Percentiles rank a stretch among this genome's conserved stretches.
These are phyloP conservation scores for Aphrophora alni DNA, from an alignment of 2,888 invertebrate species.

Conservation along the genomic window DNA sequence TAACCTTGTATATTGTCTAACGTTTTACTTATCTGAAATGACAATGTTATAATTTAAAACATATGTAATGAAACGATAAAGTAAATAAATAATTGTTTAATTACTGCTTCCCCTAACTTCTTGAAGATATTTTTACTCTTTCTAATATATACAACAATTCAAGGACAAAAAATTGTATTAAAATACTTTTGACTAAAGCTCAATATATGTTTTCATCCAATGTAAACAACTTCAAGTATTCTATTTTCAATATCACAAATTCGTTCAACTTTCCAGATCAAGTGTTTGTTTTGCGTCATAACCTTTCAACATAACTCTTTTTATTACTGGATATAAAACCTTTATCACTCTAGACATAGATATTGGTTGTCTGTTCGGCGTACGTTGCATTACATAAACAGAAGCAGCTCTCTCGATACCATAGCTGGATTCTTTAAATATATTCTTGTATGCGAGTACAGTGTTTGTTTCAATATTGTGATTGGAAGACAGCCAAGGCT, in stretches of 20 bases:
- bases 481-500: neutral
- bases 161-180: too few species aligned
- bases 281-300: neutral
- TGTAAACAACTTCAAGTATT: neutral
- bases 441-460: neutral
- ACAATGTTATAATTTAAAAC: too few species aligned
- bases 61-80: too few species aligned
- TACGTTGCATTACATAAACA: neutral
- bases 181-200: too few species aligned
- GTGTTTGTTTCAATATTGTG: conserved; percentile 6
- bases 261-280: neutral
- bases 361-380: neutral
- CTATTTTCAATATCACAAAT: neutral
- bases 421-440: neutral
- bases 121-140: too few species aligned
- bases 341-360: neutral
- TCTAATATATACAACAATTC: too few species aligned
- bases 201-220: too few species aligned
- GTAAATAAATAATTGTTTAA: too few species aligned
- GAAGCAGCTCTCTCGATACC: neutral
- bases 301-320: neutral
- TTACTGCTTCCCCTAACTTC: too few species aligned
- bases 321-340: neutral
- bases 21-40: too few species aligned
- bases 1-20: too few species aligned